A percentile compares a stretch with the other conserved stretches of the same genome.
Conservation (phyloP, 92 coral and sea anemone genomes). For the Phenganax stokvisi region DNA sequence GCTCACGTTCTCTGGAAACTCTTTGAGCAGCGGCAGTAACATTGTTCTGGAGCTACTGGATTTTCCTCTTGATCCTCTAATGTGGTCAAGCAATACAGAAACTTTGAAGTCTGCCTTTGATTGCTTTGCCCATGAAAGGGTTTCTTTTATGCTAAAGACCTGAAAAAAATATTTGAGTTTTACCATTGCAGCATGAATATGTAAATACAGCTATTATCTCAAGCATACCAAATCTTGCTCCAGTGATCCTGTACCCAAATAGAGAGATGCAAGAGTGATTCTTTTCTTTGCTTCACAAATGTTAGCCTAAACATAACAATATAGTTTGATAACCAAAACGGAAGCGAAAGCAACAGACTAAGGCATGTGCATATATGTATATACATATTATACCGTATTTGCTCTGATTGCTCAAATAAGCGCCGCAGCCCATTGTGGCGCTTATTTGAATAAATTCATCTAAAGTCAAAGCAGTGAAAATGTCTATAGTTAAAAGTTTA, state of each 20-base stretch:
- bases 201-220: too few relatives aligned
- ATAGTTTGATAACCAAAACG: not conserved
- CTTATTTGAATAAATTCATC: too few relatives aligned
- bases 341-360: not conserved
- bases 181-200: too few relatives aligned
- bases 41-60: conserved; percentile 75
- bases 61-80: conserved; percentile 89
- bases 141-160: conserved; percentile 64
- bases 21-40: conserved; percentile 80
- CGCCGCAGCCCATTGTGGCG: too few relatives aligned
- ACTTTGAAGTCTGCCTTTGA: conserved; percentile 52
- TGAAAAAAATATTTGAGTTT: not conserved
- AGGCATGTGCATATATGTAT: not conserved
- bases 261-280: conserved; percentile 78
- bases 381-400: not conserved
- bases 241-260: conserved; percentile 80
- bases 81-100: conserved; percentile 72
- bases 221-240: conserved; percentile 73
- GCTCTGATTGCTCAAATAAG: too few relatives aligned
- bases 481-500: too few relatives aligned
- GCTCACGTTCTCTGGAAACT: conserved; percentile 58
- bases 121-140: conserved; percentile 49
- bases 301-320: conserved; percentile 50
- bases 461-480: too few relatives aligned
- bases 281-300: conserved; percentile 66